Evolutionary conservation across 2,888 invertebrate genomes (phyloP).

Genomic region (Mythimna impura): DNA sequence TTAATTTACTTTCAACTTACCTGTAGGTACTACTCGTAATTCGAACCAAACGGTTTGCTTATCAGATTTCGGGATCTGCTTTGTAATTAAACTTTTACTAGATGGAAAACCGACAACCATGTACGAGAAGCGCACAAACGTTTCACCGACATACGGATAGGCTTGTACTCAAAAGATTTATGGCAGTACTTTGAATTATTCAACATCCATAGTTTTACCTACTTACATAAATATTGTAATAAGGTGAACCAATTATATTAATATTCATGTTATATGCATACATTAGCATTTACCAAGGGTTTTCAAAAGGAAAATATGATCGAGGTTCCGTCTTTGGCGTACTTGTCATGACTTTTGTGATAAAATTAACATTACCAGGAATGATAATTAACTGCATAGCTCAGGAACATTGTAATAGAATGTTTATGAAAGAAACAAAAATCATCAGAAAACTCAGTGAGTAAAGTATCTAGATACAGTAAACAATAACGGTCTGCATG

Average conservation of each 20-base stretch:
- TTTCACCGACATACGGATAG: conserved; percentile 29
- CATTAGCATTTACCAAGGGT: too few species aligned
- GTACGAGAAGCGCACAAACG: conserved; percentile 41
- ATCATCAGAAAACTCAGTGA: background rate
- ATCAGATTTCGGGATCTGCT: conserved; percentile 69
- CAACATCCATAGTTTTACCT: conserved; percentile 54
- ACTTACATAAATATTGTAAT: conserved; percentile 57
- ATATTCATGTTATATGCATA: conserved; percentile 3
- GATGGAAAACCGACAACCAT: conserved; percentile 47
- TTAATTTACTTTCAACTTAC: conserved; percentile 77
- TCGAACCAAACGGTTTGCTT: conserved; percentile 70
- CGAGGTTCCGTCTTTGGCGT: too few species aligned
- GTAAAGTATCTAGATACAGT: background rate
- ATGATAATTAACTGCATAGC: background rate
- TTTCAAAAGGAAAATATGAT: too few species aligned
- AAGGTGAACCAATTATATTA: conserved; percentile 51
- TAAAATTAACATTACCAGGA: too few species aligned
- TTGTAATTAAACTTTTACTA: conserved; percentile 70
- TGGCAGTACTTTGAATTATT: conserved; percentile 54
- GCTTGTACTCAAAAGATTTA: conserved; percentile 61
- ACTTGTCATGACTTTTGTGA: too few species aligned
- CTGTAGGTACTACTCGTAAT: conserved; percentile 59
- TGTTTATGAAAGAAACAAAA: background rate
- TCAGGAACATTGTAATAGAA: conserved; percentile 4
- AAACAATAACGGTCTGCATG: conserved; percentile 17